Evolutionary conservation across 2,797 vertebrate species (phyloP).

Genomic region (Luscinia luscinia): DNA sequence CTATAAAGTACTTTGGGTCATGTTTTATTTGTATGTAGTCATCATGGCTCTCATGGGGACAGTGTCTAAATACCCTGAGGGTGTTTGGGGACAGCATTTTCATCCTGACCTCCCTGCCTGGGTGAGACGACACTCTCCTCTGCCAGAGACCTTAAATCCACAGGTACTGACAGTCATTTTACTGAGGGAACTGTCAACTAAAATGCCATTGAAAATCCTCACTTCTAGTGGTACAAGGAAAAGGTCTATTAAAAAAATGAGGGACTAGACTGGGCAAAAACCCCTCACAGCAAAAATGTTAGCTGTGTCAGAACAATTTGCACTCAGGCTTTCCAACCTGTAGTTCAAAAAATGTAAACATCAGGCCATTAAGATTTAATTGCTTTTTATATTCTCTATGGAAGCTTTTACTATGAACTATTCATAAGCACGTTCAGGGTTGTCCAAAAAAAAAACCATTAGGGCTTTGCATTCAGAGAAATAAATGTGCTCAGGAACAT

Average conservation of each 20-base stretch:
- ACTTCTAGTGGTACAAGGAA: neutral
- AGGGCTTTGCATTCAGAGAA: neutral
- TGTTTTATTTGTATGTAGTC: neutral
- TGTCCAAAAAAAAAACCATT: constrained; percentile 36
- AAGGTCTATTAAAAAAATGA: neutral
- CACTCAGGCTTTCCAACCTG: constrained; percentile 39
- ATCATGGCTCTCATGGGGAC: neutral
- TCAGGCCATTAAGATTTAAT: constrained; percentile 50
- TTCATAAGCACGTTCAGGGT: constrained; percentile 35
- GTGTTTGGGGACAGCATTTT: neutral
- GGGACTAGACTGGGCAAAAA: neutral
- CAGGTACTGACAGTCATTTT: neutral
- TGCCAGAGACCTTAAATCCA: neutral
- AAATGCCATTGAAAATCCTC: neutral
- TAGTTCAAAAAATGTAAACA: constrained; percentile 61
- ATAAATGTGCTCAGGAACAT: neutral
- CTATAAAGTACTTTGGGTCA: neutral
- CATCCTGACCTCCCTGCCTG: neutral
- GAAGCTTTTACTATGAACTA: constrained; percentile 65
- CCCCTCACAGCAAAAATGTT: neutral
- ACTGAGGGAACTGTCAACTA: neutral
- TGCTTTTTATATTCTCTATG: constrained; percentile 28
- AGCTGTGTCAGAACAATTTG: constrained; percentile 12
- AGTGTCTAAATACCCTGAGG: neutral
- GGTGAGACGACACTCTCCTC: neutral